Evolutionary conservation across 2,113 vertebrate species (phyloP).

Genomic region (Anarrhichthys ocellatus): DNA sequence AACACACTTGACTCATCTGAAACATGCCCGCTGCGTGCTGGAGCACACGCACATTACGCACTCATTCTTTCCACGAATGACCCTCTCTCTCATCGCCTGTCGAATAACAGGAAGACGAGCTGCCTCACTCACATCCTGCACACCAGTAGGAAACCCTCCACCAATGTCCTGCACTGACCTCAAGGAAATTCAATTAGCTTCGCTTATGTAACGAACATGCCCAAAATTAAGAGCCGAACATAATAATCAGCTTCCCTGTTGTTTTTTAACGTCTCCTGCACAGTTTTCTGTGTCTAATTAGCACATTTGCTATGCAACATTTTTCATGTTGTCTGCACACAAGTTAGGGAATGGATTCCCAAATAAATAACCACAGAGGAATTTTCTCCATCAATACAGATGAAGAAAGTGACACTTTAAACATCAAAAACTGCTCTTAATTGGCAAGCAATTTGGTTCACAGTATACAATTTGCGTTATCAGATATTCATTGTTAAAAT

Average conservation of each 20-base stretch:
- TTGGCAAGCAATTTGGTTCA: constrained; percentile 1
- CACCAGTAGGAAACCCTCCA: constrained; percentile 37
- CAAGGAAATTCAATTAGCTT: constrained; percentile 57
- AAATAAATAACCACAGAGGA: neutral
- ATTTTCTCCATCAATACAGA: constrained; percentile 1
- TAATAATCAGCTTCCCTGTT: constrained; percentile 6
- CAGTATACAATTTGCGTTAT: neutral
- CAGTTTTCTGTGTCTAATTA: neutral
- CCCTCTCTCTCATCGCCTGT: constrained; percentile 22
- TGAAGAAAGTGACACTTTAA: neutral
- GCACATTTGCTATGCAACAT: neutral
- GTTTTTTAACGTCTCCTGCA: neutral
- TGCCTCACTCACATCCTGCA: constrained; percentile 61
- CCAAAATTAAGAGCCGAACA: neutral
- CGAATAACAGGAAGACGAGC: constrained; percentile 77
- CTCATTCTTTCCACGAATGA: constrained; percentile 10
- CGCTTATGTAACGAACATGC: constrained; percentile 21
- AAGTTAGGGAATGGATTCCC: neutral
- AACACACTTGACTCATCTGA: neutral
- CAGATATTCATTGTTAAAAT: neutral
- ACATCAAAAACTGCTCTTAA: neutral
- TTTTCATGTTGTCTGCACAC: too few species aligned
- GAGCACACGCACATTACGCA: neutral
- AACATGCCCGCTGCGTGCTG: neutral
- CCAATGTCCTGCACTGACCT: constrained; percentile 51